Conservation (phyloP, 2,113 vertebrate genomes). For the Mus pahari region DNA sequence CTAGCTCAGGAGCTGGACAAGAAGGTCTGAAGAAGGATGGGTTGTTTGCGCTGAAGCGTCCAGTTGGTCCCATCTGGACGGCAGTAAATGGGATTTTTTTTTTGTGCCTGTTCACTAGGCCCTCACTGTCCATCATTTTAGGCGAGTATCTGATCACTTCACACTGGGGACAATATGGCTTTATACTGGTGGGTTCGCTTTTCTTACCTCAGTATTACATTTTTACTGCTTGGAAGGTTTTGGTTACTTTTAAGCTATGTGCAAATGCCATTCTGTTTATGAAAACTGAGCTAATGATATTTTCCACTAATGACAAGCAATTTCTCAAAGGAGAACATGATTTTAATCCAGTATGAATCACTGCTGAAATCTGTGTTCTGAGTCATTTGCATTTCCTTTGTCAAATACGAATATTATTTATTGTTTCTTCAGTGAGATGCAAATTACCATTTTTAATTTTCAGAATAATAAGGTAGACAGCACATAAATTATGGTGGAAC, state of each 20-base stretch:
- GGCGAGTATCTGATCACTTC: constrained; percentile 90
- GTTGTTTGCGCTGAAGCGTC: constrained; percentile 93
- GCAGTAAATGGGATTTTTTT: constrained; percentile 92
- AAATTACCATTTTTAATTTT: constrained; percentile 26
- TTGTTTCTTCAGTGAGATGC: constrained; percentile 43
- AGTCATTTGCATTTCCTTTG: background rate
- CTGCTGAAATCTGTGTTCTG: constrained; percentile 5
- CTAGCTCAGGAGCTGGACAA: constrained; percentile 90
- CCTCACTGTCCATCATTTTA: constrained; percentile 91
- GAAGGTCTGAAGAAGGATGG: constrained; percentile 94
- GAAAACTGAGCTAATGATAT: constrained; percentile 28
- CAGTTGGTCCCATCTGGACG: constrained; percentile 95
- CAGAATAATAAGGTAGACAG: constrained; percentile 6
- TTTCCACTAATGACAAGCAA: constrained; percentile 39
- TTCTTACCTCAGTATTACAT: constrained; percentile 82
- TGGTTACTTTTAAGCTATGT: constrained; percentile 71
- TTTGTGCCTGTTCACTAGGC: constrained; percentile 88
- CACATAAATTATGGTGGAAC: background rate
- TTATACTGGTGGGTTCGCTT: constrained; percentile 84
- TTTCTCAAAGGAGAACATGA: constrained; percentile 42
- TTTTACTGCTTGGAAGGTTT: constrained; percentile 81
- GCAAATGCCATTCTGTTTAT: constrained; percentile 50
- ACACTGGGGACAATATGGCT: constrained; percentile 91
- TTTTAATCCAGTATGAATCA: constrained; percentile 11
- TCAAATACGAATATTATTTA: constrained; percentile 26